Base-by-base conservation (phyloP, 1,140 invertebrate genomes). In the Pachypeltis micranthus region DNA sequence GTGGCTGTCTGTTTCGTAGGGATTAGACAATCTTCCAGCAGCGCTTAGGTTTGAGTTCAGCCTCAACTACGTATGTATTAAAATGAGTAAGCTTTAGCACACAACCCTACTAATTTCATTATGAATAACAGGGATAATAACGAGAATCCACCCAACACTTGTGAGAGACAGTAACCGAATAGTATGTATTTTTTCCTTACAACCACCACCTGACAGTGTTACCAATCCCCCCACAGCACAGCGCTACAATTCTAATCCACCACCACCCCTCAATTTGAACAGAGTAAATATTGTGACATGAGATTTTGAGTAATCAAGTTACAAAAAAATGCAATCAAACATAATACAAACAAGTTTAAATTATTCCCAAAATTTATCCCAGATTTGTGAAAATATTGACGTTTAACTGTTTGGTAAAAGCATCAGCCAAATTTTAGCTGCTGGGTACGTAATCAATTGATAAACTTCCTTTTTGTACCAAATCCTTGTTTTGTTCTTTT, bases 401-500 rank as follows among this genome's bases (percentile, higher is more conserved):
- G n/a, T 39, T 7, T 39, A 39, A 39, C n/a, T 39, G 24, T 26
- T 58, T 27, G 10, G 56, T 58, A 26, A 23, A 58, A 25, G 26
- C 56, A 58, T 58, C 56, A 24, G 56, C 21, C 12, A 26, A 24
- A 58, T 58, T 58, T 7, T 27, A 12, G 12, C 26, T 26, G 27
- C 56, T 58, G 10, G 56, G 10, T 16, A 58, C 25, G 27, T 27
- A 58, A 24, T 27, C 56, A 24, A 26, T 58, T 58, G 21, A 16
- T 7, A 58, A 24, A 7, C 16, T 14, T 23, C 26, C 26, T 27
- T 58, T 58, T 24, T 16, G 26, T 7, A 58, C 26, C 21, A 58
- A 24, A 25, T 58, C 56, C 26, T 26, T 58, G 26, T 58, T 58
- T 16, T 16, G 19, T 58, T 58, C 26, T 58, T 26, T 58, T 24